phyloP scores from a whole-genome alignment of 2,113 vertebrate species.

The Mystacornis crossleyi region DNA sequence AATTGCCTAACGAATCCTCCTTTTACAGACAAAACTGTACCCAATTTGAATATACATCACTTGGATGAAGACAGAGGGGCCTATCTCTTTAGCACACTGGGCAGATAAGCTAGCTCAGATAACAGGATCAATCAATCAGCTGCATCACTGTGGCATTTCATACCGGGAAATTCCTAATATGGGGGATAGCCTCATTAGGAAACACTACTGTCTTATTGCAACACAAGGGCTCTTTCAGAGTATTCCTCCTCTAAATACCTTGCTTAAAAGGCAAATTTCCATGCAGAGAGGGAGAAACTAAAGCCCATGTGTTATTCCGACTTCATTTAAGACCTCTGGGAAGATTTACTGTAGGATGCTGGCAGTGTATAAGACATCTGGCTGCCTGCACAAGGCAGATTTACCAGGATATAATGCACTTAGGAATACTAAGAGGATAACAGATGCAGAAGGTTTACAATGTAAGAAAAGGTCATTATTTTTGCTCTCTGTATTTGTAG shows the following conservation, averaged over 20 bases:
- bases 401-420: background rate
- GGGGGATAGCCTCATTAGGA: background rate
- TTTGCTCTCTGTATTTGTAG: background rate
- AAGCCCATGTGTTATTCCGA: background rate
- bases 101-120: background rate
- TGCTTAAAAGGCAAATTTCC: background rate
- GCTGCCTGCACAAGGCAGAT: background rate
- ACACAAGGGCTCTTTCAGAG: background rate
- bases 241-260: background rate
- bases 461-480: background rate
- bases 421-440: background rate
- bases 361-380: background rate
- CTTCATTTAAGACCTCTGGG: background rate
- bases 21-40: background rate
- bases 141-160: background rate
- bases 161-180: background rate
- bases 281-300: background rate
- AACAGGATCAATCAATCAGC: background rate
- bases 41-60: background rate
- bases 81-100: background rate
- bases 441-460: background rate
- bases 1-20: background rate
- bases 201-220: background rate
- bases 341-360: background rate
- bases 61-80: background rate